These are phyloP conservation scores for Colostygia pectinataria DNA, from an alignment of 2,888 invertebrate genomes.

Conservation along the genomic window DNA sequence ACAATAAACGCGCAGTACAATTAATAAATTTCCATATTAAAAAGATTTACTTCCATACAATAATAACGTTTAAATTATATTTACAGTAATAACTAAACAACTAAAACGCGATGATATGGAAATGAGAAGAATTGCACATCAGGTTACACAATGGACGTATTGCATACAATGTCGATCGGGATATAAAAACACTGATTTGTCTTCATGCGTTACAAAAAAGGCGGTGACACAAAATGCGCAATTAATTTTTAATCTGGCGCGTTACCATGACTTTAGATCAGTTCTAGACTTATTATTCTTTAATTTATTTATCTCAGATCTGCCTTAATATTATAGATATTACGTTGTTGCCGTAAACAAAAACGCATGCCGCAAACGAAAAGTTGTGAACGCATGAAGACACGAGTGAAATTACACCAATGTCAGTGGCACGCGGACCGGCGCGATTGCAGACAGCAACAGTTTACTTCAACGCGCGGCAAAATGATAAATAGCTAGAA, in stretches of 20 bases:
- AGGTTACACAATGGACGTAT: conserved; percentile 76
- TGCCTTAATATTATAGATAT: no score
- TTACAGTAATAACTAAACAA: conserved; percentile 77
- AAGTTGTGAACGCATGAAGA: neutral
- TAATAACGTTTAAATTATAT: conserved; percentile 77
- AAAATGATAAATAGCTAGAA: conserved; percentile 33
- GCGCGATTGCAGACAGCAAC: conserved; percentile 33
- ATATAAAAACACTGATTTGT: conserved; percentile 38
- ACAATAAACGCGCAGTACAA: conserved; percentile 72
- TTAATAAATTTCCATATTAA: conserved; percentile 68
- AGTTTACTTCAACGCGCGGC: conserved; percentile 6
- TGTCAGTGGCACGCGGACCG: conserved; percentile 49
- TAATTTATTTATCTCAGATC: no score
- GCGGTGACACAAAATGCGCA: no score
- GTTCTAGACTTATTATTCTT: no score
- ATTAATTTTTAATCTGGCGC: no score
- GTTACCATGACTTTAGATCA: no score
- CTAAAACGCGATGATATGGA: conserved; percentile 78
- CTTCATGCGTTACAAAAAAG: neutral
- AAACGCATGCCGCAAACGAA: neutral
- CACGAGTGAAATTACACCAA: neutral
- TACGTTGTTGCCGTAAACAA: neutral
- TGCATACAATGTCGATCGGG: conserved; percentile 54
- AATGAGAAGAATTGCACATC: conserved; percentile 80
- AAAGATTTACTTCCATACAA: conserved; percentile 50